phyloP scores from a whole-genome alignment of 2,888 invertebrate genomes.

The Pristionchus arcanus region DNA sequence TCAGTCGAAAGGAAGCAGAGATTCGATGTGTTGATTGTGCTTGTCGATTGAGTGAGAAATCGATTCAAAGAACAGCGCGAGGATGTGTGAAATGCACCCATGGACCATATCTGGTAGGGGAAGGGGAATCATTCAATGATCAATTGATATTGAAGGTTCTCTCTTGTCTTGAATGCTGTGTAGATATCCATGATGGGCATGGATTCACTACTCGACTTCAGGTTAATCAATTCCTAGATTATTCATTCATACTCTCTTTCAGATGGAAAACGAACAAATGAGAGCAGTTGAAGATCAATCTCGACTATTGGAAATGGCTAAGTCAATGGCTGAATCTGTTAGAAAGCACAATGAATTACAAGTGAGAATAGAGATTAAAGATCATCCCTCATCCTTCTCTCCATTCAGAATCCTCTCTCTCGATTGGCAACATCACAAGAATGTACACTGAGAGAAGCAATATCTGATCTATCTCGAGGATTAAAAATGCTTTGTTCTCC shows the following conservation, averaged over 20 bases:
- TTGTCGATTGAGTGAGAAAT: conserved; percentile 56
- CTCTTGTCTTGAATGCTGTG: conserved; percentile 76
- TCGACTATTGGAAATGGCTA: conserved; percentile 38
- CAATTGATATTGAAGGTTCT: conserved; percentile 60
- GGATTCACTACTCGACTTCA: conserved; percentile 65
- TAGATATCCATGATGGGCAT: conserved; percentile 76
- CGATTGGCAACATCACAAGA: conserved; percentile 33
- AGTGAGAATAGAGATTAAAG: conserved; percentile 32
- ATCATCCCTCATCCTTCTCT: neutral
- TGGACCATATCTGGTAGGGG: conserved; percentile 33
- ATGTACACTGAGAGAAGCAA: conserved; percentile 16
- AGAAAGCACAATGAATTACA: neutral
- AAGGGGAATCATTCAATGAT: too few relatives aligned
- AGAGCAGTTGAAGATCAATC: conserved; percentile 10
- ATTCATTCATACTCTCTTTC: neutral
- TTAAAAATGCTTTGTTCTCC: conserved; percentile 9
- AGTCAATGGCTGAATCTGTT: conserved; percentile 19
- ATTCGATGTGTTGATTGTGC: conserved; percentile 58
- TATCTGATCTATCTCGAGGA: conserved; percentile 22
- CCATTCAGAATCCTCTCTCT: conserved; percentile 29
- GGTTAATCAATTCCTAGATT: too few relatives aligned
- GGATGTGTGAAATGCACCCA: conserved; percentile 48
- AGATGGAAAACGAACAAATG: conserved; percentile 39
- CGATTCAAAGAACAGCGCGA: conserved; percentile 53
- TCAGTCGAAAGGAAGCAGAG: conserved; percentile 39